Evolutionary conservation across 2,797 vertebrate species (phyloP), one percentile per base, ranked within the genome.

Genomic region (Platalea minor): DNA sequence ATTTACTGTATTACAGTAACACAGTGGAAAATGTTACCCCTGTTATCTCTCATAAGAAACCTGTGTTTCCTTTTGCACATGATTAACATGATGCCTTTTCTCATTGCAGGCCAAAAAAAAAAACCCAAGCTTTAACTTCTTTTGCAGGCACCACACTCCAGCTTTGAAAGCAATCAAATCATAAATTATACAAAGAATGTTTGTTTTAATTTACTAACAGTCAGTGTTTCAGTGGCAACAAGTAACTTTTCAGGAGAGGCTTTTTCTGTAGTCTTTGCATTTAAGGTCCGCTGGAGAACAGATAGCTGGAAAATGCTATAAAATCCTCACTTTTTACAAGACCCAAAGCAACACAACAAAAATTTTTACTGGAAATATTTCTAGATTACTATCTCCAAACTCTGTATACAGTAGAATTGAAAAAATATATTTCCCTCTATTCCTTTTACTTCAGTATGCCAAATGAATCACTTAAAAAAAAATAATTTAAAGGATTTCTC

Each of bases 311-410:
- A 95, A 92, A 91, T 39, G 39, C 2, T 60, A 39, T 85, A 48
- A 96, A 94, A 69, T 79, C 82, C 69, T 88, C 82, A 56, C 61
- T 69, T 89, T 94, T 96, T 88, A 81, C 56, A 89, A 73, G 69
- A 61, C 61, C 39, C 54, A 86, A 78, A 92, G 61, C 57, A 73
- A 86, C 18, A 56, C 23, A 91, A 92, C 67, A 68, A 26, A 82
- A 83, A 15, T 3, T 65, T 91, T 80, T 45, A 73, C 29, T 92
- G 78, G 46, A 91, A 89, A 67, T 92, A 88, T 75, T 91, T 88
- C 72, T 83, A 86, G 75, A 84, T 91, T 69, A 20, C 46, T 81
- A 78, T 93, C 82, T 88, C 31, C 64, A 67, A 85, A 60, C 31
- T 73, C n/a, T 37, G n/a, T n/a, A 69, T 85, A 89, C 26, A 46